Percentiles rank a stretch among this genome's conserved stretches.
Conservation (phyloP, 2,888 invertebrate genomes). For the Amphipoea lucens region DNA sequence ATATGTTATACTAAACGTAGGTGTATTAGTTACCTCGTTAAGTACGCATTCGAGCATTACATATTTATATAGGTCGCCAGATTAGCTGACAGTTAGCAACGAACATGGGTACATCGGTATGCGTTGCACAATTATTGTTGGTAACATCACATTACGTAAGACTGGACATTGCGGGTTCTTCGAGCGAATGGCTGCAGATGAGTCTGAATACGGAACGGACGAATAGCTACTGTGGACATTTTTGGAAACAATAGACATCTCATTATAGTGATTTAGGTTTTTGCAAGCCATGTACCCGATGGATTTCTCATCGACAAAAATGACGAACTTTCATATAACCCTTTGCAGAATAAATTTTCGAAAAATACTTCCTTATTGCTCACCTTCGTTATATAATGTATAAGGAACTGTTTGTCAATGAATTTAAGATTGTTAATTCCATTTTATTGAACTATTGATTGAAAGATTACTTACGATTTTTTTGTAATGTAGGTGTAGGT, state of each 20-base stretch:
- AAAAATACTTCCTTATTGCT: not conserved
- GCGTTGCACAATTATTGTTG: slow-evolving; percentile 66
- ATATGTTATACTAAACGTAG: slow-evolving; percentile 8
- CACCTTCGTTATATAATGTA: too few relatives aligned
- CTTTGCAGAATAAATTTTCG: not conserved
- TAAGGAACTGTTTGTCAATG: too few relatives aligned
- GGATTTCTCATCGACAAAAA: not conserved
- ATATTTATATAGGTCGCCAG: slow-evolving; percentile 48
- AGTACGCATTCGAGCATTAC: slow-evolving; percentile 13
- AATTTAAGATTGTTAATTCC: not conserved
- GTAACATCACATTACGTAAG: slow-evolving; percentile 67
- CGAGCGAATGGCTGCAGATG: slow-evolving; percentile 52
- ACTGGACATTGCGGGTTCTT: slow-evolving; percentile 62
- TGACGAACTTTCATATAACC: not conserved
- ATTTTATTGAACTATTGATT: not conserved
- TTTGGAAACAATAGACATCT: slow-evolving; percentile 30
- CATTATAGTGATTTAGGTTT: not conserved
- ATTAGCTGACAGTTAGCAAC: slow-evolving; percentile 56
- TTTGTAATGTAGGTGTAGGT: not conserved
- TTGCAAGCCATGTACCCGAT: not conserved
- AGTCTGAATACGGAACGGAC: slow-evolving; percentile 3
- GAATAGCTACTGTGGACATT: slow-evolving; percentile 36
- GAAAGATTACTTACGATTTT: not conserved
- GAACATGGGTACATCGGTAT: slow-evolving; percentile 56
- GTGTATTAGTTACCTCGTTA: slow-evolving; percentile 12